These are phyloP conservation scores for Therioaphis trifolii DNA, from an alignment of 2,888 invertebrate species.

Conservation along the genomic window DNA sequence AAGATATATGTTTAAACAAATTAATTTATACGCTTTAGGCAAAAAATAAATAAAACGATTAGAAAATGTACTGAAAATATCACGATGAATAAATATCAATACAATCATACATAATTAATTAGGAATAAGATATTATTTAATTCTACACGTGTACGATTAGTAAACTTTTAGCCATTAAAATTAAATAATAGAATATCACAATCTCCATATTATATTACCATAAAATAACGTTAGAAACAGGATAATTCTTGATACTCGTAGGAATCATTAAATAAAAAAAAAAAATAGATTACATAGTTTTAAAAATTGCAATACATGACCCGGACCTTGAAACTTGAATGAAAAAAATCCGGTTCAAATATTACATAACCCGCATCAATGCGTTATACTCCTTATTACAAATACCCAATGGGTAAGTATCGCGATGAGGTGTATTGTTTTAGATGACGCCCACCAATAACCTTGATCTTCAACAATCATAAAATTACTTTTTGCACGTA, in stretches of 20 bases:
- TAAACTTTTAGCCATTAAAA: background rate
- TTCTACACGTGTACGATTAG: background rate
- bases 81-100: too few relatives aligned
- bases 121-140: too few relatives aligned
- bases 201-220: background rate
- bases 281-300: constrained; percentile 40
- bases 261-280: background rate
- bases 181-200: background rate
- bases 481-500: constrained; percentile 19
- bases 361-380: constrained; percentile 43
- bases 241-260: background rate
- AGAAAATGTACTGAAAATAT: too few relatives aligned
- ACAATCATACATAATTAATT: too few relatives aligned
- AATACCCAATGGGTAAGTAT: constrained; percentile 7
- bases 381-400: constrained; percentile 39
- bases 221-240: constrained; percentile 16
- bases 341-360: constrained; percentile 56
- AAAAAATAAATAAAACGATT: too few relatives aligned
- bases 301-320: constrained; percentile 49
- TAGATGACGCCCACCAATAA: constrained; percentile 52
- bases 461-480: constrained; percentile 61
- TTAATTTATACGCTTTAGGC: too few relatives aligned
- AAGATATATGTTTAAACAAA: too few relatives aligned
- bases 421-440: constrained; percentile 51
- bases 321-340: constrained; percentile 42